Conservation (phyloP, 2,797 vertebrate genomes). For the Lacerta bilineata region DNA sequence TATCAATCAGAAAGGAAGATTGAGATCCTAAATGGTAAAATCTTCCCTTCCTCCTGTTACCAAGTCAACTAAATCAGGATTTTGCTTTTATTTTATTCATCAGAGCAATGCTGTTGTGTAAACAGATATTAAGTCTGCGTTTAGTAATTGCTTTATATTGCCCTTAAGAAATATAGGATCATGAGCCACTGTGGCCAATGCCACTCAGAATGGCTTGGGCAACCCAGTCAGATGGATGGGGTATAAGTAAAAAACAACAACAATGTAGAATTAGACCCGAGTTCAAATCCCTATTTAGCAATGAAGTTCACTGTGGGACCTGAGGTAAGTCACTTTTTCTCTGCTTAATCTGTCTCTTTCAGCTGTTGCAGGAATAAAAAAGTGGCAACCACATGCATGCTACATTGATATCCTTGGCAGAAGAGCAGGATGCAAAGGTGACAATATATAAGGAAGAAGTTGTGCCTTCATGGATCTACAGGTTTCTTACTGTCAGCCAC, state of each 20-base stretch:
- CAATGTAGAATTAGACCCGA: background rate
- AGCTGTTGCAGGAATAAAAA: background rate
- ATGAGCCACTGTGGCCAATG: background rate
- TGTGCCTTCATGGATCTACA: slow-evolving; percentile 53
- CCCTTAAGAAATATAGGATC: background rate
- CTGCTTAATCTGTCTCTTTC: background rate
- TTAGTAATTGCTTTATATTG: background rate
- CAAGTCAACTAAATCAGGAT: slow-evolving; percentile 30
- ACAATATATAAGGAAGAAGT: slow-evolving; percentile 46
- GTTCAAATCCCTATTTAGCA: background rate
- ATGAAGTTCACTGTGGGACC: background rate
- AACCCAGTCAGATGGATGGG: too few species aligned
- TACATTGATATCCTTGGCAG: background rate
- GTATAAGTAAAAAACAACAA: background rate
- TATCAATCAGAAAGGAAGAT: background rate
- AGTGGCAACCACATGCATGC: background rate
- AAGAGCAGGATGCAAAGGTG: background rate
- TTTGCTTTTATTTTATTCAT: too few species aligned
- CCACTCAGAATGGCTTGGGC: too few species aligned
- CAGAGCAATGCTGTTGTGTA: too few species aligned
- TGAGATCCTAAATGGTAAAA: background rate
- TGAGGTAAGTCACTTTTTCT: background rate
- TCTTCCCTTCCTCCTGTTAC: slow-evolving; percentile 16
- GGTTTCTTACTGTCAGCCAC: slow-evolving; percentile 43
- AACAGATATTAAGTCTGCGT: background rate